A percentile compares a stretch with the other conserved stretches of the same genome.
Evolutionary conservation across 2,797 vertebrate species (phyloP).

Genomic region (Alca torda): DNA sequence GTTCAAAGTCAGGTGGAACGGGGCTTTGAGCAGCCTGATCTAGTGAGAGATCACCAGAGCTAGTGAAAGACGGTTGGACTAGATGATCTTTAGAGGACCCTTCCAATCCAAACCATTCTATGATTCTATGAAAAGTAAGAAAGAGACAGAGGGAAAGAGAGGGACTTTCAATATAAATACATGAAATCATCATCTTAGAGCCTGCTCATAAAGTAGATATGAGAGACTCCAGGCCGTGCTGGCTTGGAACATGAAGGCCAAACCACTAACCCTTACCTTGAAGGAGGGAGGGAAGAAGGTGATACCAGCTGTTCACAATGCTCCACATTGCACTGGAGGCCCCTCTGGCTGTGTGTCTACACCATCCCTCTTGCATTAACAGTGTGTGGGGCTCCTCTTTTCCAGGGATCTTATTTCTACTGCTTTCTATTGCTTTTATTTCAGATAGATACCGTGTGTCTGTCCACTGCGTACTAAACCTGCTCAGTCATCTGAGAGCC

Average conservation of each 20-base stretch:
- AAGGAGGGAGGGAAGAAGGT: not conserved
- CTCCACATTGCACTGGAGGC: not conserved
- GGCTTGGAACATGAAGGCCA: not conserved
- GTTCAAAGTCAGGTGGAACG: not conserved
- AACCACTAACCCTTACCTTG: not conserved
- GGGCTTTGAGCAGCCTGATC: not conserved
- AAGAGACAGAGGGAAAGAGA: not conserved
- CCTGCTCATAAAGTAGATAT: not conserved
- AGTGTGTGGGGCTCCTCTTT: not conserved
- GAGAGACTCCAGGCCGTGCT: not conserved
- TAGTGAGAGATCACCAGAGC: not conserved
- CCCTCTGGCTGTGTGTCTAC: not conserved
- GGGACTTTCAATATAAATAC: not conserved
- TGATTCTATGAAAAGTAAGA: not conserved
- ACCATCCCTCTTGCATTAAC: not conserved
- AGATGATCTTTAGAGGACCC: not conserved
- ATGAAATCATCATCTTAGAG: not conserved
- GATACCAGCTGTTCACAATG: rapidly evolving
- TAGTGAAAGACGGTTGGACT: not conserved
- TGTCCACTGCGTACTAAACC: not conserved
- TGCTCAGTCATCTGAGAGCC: not conserved
- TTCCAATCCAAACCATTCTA: not conserved
- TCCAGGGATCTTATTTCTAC: not conserved
- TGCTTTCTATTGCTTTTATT: not conserved
- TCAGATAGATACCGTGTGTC: not conserved